Percentiles rank a stretch among this genome's conserved stretches.
These are phyloP conservation scores for Metallyticus violacea DNA, from an alignment of 2,888 invertebrate species.

Conservation along the genomic window DNA sequence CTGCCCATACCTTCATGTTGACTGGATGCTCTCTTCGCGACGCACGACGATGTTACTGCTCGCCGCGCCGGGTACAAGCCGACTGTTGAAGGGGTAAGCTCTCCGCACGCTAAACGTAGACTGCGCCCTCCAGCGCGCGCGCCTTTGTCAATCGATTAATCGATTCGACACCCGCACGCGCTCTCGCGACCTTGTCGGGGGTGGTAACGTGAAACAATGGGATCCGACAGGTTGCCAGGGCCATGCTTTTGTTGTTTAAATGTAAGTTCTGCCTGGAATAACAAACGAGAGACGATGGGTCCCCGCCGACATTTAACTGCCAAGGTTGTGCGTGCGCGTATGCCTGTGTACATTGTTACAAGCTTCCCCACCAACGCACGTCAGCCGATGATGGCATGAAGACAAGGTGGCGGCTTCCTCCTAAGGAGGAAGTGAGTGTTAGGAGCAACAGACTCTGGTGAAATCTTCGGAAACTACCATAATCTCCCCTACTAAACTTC, in stretches of 20 bases:
- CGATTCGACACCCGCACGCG: neutral
- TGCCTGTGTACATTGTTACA: neutral
- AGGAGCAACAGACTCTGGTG: too few relatives aligned
- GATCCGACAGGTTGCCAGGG: neutral
- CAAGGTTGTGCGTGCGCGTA: neutral
- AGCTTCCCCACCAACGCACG: neutral
- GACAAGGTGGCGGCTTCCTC: neutral
- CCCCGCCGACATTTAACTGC: neutral
- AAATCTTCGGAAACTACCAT: too few relatives aligned
- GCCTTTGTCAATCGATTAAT: conserved; percentile 2
- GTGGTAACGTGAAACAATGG: neutral
- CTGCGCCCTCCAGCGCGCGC: neutral
- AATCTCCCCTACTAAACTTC: neutral
- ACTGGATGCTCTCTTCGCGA: neutral
- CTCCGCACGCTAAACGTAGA: neutral
- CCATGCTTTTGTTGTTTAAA: neutral
- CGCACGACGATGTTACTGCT: neutral
- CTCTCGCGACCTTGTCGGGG: neutral
- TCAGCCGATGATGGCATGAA: neutral
- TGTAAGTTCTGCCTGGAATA: neutral
- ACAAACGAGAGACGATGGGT: neutral
- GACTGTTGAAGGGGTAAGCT: neutral
- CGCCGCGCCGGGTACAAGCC: neutral
- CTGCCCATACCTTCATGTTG: neutral
- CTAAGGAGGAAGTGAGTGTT: neutral